Base-by-base conservation (phyloP, 2,113 vertebrate species). In the Xyrauchen texanus region DNA sequence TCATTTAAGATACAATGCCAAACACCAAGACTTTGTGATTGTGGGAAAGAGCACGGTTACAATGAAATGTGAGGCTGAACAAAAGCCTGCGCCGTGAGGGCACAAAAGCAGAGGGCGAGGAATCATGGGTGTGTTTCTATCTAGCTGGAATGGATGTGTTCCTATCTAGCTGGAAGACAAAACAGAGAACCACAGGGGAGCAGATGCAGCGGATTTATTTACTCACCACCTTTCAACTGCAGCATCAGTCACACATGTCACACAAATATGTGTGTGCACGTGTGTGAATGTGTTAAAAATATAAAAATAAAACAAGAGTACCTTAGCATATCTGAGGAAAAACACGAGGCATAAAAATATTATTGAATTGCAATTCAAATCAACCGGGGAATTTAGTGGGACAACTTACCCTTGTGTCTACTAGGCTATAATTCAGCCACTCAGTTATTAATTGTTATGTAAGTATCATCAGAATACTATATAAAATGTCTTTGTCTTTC, bases 91-190 rank as follows among this genome's bases (percentile, higher is more conserved):
- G 53, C 62, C 68, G 61, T 34, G 21, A 34, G 21, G 21, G 21
- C 58, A 85, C 78, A 77, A 73, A 81, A 61, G 70, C 45, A 21
- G 12, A 61, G 42, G 49, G 70, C 57, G 61, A 74, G 65, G 65
- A 81, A 34, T 34, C 21, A 81, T 78, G 73, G 68, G 71, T 13
- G 55, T 12, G 42, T 76, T 80, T 75, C 80, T 65, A 78, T 80
- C 53, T 53, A 64, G 68, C 77, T 75, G 72, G 63, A 76, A 82
- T n/a, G 73, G 68, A 76, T 13, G 55, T 12, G 42, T 76, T 80
- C 78, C 80, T 65, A 78, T 80, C 53, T 53, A 64, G 68, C 77
- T 75, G 72, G 63, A 76, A 82, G 63, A 82, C 77, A 85, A 82
- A 84, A 82, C 73, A 69, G 65, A 68, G 68, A 72, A 46, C 58